These are phyloP conservation scores for Corapipo altera DNA, from an alignment of 2,113 vertebrate genomes.

Conservation along the genomic window DNA sequence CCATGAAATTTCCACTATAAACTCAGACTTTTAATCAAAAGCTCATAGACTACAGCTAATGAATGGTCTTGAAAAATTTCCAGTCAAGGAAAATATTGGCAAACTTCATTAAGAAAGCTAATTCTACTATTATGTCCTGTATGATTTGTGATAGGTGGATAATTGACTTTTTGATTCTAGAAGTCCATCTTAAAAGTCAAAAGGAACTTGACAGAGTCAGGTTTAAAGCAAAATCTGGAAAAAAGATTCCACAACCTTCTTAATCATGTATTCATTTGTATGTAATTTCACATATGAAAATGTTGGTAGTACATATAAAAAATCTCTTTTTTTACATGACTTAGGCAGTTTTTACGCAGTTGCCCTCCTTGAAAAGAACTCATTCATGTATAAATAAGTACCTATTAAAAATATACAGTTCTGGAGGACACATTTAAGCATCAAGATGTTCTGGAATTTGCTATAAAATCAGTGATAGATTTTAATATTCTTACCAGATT, in stretches of 20 bases:
- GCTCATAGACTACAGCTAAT: not conserved
- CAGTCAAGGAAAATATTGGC: not conserved
- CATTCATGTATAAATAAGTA: not conserved
- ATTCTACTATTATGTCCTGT: not conserved
- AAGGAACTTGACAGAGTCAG: not conserved
- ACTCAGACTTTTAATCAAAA: not conserved
- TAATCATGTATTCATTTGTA: not conserved
- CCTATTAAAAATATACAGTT: not conserved
- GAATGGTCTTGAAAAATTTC: not conserved
- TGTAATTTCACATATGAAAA: not conserved
- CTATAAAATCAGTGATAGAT: not conserved
- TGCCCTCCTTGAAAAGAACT: not conserved
- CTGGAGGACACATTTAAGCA: not conserved
- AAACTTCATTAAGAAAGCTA: not conserved
- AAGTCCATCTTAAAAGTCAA: not conserved
- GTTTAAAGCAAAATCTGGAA: not conserved
- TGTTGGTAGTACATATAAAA: not conserved
- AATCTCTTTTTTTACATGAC: not conserved
- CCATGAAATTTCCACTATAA: not conserved
- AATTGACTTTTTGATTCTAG: not conserved
- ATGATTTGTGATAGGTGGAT: not conserved
- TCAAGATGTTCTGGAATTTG: not conserved
- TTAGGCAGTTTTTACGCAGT: not conserved
- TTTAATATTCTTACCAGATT: not conserved
- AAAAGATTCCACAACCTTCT: not conserved